These are phyloP conservation scores for Potamilus streckersoni DNA, from an alignment of 1,140 invertebrate species.

Conservation along the genomic window DNA sequence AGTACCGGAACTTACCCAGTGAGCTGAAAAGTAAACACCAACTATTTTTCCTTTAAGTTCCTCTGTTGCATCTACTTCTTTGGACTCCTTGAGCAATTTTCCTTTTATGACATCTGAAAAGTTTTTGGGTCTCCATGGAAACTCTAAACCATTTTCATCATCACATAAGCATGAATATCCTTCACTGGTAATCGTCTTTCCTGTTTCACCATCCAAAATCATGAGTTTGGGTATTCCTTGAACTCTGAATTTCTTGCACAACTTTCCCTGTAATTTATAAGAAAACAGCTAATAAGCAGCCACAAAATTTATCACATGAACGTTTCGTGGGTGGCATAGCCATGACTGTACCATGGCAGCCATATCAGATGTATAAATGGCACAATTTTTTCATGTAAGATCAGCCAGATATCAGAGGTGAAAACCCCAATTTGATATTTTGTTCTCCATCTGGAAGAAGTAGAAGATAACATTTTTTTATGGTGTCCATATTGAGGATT, in stretches of 20 bases:
- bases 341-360: not conserved
- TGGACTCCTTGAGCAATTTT: slow-evolving; percentile 73
- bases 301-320: too few relatives aligned
- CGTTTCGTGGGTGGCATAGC: too few relatives aligned
- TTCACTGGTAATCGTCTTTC: slow-evolving; percentile 74
- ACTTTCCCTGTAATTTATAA: slow-evolving; percentile 67
- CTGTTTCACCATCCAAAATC: slow-evolving; percentile 75
- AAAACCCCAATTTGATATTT: too few relatives aligned
- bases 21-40: slow-evolving; percentile 85
- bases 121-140: slow-evolving; percentile 77
- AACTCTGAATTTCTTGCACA: slow-evolving; percentile 60
- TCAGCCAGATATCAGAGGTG: too few relatives aligned
- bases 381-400: too few relatives aligned
- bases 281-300: not conserved
- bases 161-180: slow-evolving; percentile 75
- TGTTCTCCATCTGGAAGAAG: too few relatives aligned
- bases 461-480: too few relatives aligned
- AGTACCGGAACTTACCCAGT: slow-evolving; percentile 75
- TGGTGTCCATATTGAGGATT: too few relatives aligned
- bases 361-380: too few relatives aligned
- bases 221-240: slow-evolving; percentile 72
- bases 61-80: slow-evolving; percentile 59
- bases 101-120: slow-evolving; percentile 72
- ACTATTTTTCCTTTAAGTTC: slow-evolving; percentile 73
- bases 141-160: slow-evolving; percentile 73